These are phyloP conservation scores for Calyptomena viridis DNA, from an alignment of 2,113 vertebrate genomes.

Conservation along the genomic window DNA sequence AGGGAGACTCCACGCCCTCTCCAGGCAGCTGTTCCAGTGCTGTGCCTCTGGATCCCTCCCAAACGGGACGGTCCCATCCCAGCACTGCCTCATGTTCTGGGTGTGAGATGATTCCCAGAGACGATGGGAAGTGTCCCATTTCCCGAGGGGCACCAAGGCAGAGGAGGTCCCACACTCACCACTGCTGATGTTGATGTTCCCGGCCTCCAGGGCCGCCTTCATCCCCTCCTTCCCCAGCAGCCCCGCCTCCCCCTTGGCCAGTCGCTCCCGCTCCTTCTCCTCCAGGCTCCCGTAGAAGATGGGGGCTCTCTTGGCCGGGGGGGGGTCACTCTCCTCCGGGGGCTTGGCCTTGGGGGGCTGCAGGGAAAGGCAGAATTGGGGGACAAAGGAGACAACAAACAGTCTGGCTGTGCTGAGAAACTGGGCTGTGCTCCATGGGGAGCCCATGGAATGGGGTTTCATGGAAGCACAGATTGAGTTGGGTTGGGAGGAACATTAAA, in stretches of 20 bases:
- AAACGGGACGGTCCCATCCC: rapidly evolving
- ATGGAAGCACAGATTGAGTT: rapidly evolving
- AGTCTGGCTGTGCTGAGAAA: neutral
- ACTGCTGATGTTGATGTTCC: constrained; percentile 94
- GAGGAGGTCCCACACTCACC: constrained; percentile 73
- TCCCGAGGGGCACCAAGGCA: rapidly evolving
- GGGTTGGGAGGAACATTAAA: neutral
- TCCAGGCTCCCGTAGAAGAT: constrained; percentile 96
- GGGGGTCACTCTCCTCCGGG: constrained; percentile 80
- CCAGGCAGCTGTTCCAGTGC: neutral
- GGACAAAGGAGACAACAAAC: no score
- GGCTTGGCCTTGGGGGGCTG: constrained; percentile 73
- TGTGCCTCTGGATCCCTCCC: neutral
- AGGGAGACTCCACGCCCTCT: neutral
- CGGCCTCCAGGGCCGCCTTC: constrained; percentile 89
- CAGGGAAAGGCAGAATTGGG: neutral
- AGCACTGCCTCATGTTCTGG: rapidly evolving
- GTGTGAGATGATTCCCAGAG: neutral
- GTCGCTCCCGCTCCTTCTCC: constrained; percentile 89
- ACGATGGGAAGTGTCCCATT: rapidly evolving
- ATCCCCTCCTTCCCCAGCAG: constrained; percentile 79
- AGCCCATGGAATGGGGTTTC: neutral
- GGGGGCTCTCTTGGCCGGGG: constrained; percentile 80
- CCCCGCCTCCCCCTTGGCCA: constrained; percentile 70
- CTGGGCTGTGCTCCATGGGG: rapidly evolving